A percentile compares a stretch with the other conserved stretches of the same genome.
Evolutionary conservation across 2,888 invertebrate species (phyloP).

Genomic region (Notocelia uddmanniana): DNA sequence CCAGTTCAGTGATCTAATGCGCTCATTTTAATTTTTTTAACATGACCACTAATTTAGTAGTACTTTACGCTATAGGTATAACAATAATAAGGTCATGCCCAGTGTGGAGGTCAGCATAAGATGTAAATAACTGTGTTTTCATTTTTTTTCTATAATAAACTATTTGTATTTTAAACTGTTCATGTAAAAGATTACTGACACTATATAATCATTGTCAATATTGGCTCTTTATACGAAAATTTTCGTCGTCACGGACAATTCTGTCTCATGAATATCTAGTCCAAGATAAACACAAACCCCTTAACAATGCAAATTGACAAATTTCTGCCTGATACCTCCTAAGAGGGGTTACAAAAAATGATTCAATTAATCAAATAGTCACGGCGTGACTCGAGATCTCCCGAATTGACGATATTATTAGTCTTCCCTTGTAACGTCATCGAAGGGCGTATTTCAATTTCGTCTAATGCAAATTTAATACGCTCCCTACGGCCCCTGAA

Average conservation of each 20-base stretch:
- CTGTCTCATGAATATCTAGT: background rate
- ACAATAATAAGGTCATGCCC: no score
- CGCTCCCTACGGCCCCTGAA: constrained; percentile 73
- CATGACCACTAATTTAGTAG: no score
- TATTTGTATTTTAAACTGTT: background rate
- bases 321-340: constrained; percentile 56
- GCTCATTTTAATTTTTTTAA: no score
- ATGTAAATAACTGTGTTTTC: no score
- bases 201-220: no score
- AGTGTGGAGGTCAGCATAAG: no score
- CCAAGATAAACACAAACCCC: constrained; percentile 45
- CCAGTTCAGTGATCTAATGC: no score
- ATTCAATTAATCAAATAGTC: constrained; percentile 84
- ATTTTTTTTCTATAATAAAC: no score
- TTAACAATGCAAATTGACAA: constrained; percentile 58
- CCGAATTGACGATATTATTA: constrained; percentile 82
- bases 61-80: no score
- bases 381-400: constrained; percentile 78
- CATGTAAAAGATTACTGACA: background rate
- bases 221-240: no score
- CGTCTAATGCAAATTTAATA: constrained; percentile 85
- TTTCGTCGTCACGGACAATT: no score
- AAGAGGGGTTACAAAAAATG: constrained; percentile 70
- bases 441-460: constrained; percentile 84
- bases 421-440: constrained; percentile 80